phyloP scores from a whole-genome alignment of 2,113 vertebrate genomes.

The Monarcha castaneiventris region DNA sequence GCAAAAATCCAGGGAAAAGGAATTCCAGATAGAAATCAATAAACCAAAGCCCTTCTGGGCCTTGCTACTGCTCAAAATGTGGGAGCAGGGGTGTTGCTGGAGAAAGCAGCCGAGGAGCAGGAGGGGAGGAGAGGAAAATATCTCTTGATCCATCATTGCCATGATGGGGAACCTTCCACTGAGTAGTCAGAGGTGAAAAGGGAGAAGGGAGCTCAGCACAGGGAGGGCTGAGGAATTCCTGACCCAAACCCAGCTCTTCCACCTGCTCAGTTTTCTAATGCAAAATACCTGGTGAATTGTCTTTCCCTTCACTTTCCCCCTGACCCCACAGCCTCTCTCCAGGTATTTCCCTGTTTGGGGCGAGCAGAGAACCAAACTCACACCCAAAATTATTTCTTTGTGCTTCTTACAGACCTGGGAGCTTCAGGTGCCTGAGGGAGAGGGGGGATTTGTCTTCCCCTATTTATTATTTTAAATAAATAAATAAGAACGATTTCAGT shows the following conservation, averaged over 20 bases:
- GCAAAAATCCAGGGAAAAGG: background rate
- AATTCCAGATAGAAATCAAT: background rate
- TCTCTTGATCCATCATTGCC: accelerated
- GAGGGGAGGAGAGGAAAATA: background rate
- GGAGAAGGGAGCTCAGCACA: background rate
- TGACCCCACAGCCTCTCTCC: background rate
- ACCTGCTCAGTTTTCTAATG: background rate
- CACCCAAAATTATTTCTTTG: background rate
- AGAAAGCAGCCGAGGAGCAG: background rate
- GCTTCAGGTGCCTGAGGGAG: background rate
- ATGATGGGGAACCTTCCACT: background rate
- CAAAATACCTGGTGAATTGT: background rate
- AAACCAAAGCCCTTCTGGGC: background rate
- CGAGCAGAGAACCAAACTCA: background rate
- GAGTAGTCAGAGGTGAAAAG: background rate
- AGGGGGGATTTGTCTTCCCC: background rate
- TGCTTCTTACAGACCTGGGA: background rate
- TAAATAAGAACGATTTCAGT: background rate
- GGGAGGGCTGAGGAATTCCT: background rate
- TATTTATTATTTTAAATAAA: background rate
- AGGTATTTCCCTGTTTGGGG: background rate
- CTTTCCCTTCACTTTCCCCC: background rate
- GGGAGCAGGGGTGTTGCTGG: background rate
- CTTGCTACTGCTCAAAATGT: background rate
- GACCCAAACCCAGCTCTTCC: background rate